phyloP scores from a whole-genome alignment of 2,113 vertebrate genomes.

The Prinia subflava region DNA sequence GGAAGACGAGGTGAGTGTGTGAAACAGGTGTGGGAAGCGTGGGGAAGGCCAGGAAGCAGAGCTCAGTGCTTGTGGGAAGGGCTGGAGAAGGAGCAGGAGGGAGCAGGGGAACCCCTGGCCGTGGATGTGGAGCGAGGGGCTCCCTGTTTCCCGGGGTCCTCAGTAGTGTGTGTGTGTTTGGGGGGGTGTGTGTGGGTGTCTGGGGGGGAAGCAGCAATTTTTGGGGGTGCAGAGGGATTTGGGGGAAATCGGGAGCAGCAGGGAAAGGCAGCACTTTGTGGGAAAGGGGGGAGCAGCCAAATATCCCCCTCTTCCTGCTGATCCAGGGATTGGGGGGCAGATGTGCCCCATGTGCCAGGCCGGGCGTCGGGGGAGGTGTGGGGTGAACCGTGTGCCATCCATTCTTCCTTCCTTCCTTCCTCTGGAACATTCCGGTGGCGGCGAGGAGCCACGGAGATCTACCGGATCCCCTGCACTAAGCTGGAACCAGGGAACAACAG shows the following conservation, averaged over 20 bases:
- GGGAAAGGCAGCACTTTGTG: neutral
- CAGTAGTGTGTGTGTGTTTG: neutral
- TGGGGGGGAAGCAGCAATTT: neutral
- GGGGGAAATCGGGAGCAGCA: neutral
- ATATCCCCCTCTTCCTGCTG: neutral
- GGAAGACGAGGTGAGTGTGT: neutral
- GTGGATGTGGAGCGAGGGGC: neutral
- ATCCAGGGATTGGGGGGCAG: neutral
- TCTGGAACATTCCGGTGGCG: conserved; percentile 31
- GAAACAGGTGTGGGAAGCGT: neutral
- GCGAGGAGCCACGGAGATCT: conserved; percentile 42
- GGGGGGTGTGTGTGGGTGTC: neutral
- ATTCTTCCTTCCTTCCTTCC: neutral
- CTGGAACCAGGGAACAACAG: conserved; percentile 13
- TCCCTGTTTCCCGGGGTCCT: neutral
- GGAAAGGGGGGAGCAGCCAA: neutral
- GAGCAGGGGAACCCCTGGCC: neutral
- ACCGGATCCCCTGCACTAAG: conserved; percentile 75
- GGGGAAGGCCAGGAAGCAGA: neutral
- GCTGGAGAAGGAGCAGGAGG: neutral
- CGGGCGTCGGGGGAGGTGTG: accelerated
- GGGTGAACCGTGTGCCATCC: conserved; percentile 37
- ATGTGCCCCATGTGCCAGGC: neutral
- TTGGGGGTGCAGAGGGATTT: neutral
- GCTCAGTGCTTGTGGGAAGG: neutral